Conservation (phyloP, 2,888 invertebrate species). For the Euzophera pinguis region DNA sequence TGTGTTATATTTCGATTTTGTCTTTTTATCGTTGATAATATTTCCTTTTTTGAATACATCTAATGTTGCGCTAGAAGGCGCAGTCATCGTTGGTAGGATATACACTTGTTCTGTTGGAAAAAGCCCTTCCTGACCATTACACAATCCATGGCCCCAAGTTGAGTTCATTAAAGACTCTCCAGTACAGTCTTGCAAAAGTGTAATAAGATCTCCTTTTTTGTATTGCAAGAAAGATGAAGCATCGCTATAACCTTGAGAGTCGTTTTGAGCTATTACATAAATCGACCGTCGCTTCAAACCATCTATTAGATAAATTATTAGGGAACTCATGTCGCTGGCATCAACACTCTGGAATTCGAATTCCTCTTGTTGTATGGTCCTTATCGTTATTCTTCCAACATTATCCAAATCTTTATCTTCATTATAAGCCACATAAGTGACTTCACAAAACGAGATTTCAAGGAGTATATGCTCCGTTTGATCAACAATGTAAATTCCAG, state of each 20-base stretch:
- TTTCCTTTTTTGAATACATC: constrained; percentile 82
- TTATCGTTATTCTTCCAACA: constrained; percentile 85
- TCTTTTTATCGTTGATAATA: constrained; percentile 61
- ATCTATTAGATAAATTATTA: constrained; percentile 91
- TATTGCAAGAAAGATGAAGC: constrained; percentile 80
- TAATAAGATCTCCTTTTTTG: constrained; percentile 90
- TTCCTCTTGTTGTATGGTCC: constrained; percentile 92
- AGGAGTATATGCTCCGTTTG: constrained; percentile 94
- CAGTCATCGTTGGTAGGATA: constrained; percentile 89
- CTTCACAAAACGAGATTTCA: constrained; percentile 92
- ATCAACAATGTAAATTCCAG: constrained; percentile 94
- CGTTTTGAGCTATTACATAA: constrained; percentile 87
- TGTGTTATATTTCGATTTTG: constrained; percentile 72
- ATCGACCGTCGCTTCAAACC: constrained; percentile 92
- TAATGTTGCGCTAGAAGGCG: constrained; percentile 85
- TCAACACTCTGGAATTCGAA: constrained; percentile 94
- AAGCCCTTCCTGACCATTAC: constrained; percentile 86
- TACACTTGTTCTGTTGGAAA: constrained; percentile 93
- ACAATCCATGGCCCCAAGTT: constrained; percentile 86
- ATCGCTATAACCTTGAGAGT: constrained; percentile 77
- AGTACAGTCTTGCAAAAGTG: constrained; percentile 85
- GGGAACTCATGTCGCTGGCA: constrained; percentile 89
- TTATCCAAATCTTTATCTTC: constrained; percentile 68
- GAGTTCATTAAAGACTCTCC: constrained; percentile 87
- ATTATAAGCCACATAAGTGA: constrained; percentile 85